Evolutionary conservation across 1,140 invertebrate genomes (phyloP).

Genomic region (Drosophila pectinifera): DNA sequence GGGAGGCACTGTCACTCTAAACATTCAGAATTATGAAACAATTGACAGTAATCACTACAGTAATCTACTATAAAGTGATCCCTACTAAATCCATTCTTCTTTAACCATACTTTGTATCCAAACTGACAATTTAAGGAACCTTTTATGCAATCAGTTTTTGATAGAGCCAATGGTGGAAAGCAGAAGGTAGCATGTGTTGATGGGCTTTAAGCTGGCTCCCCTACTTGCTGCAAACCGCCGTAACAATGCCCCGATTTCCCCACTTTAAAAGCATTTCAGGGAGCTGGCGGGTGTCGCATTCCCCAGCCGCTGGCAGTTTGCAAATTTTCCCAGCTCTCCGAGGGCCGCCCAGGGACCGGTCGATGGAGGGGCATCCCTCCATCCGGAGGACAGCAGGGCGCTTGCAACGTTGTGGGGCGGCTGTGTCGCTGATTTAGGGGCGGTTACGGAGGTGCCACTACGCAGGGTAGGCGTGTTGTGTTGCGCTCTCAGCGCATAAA

Average conservation of each 20-base stretch:
- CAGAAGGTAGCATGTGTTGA: background rate
- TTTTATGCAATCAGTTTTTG: too few species aligned
- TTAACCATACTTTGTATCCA: too few species aligned
- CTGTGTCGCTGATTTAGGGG: constrained; percentile 58
- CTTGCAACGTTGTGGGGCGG: constrained; percentile 50
- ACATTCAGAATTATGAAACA: too few species aligned
- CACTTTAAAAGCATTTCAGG: constrained; percentile 24
- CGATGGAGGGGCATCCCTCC: background rate
- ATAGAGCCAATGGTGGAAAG: background rate
- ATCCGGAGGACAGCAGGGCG: constrained; percentile 21
- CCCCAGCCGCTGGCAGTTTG: constrained; percentile 56
- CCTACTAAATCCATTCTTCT: too few species aligned
- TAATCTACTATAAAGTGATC: too few species aligned
- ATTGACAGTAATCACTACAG: too few species aligned
- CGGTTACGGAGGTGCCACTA: background rate
- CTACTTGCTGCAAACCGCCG: too few species aligned
- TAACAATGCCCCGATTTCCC: constrained; percentile 3
- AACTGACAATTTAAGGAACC: too few species aligned
- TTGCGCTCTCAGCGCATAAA: constrained; percentile 55
- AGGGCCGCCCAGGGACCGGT: constrained; percentile 1
- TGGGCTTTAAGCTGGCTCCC: constrained; percentile 40
- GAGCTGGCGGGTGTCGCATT: constrained; percentile 25
- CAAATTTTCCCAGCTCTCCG: constrained; percentile 43
- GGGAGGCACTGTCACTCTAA: too few species aligned
- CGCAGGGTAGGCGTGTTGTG: constrained; percentile 34